Percentiles rank a stretch among this genome's conserved stretches.
Evolutionary conservation across 2,888 invertebrate genomes (phyloP).

Genomic region (Tipula unca): DNA sequence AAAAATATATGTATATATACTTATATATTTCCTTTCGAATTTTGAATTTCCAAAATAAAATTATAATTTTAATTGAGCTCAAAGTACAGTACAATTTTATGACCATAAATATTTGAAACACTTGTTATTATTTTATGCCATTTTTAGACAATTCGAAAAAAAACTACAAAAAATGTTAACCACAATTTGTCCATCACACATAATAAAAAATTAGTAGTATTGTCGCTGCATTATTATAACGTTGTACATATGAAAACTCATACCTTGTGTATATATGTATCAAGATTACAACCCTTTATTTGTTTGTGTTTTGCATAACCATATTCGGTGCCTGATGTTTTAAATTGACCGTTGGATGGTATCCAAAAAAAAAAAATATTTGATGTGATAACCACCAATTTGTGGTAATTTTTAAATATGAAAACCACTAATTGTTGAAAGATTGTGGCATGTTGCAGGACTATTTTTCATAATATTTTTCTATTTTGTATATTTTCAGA

Average conservation of each 20-base stretch:
- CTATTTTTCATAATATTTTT: background rate
- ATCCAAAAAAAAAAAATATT: background rate
- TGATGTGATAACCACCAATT: background rate
- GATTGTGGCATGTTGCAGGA: background rate
- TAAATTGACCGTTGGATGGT: slow-evolving; percentile 8
- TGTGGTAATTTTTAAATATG: background rate
- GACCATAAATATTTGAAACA: slow-evolving; percentile 14
- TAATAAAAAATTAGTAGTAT: background rate
- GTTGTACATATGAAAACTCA: background rate
- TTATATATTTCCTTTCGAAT: background rate
- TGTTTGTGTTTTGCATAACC: background rate
- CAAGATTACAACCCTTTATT: background rate
- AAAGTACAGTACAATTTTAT: slow-evolving; percentile 16
- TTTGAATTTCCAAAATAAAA: slow-evolving; percentile 8
- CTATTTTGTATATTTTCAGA: slow-evolving; percentile 45
- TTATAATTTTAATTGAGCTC: slow-evolving; percentile 16
- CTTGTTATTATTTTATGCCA: background rate
- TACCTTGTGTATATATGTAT: background rate
- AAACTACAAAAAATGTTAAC: background rate
- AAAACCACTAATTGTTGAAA: slow-evolving; percentile 15
- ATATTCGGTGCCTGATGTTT: background rate
- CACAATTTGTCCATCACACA: slow-evolving; percentile 2
- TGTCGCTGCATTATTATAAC: background rate
- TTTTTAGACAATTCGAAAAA: background rate
- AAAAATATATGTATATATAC: no score